These are phyloP conservation scores for Porites evermanni DNA, from an alignment of 92 coral and sea anemone species.

Conservation along the genomic window DNA sequence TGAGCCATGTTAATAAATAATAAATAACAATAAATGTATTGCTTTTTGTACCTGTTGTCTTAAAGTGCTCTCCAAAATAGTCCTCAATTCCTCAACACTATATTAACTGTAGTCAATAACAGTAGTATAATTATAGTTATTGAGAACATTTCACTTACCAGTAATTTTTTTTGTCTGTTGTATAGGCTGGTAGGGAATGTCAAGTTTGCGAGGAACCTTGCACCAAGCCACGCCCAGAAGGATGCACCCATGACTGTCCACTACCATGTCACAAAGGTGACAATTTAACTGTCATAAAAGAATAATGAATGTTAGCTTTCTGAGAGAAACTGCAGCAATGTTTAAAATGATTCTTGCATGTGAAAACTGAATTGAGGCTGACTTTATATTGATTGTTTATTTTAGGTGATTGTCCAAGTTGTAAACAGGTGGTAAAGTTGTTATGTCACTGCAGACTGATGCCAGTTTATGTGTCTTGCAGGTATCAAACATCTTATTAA, in stretches of 20 bases:
- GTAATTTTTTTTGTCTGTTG: too few species aligned
- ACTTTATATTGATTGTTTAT: neutral
- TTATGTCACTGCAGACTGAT: conserved; percentile 88
- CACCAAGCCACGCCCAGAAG: conserved; percentile 80
- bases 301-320: neutral
- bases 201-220: conserved; percentile 91
- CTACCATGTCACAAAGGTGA: conserved; percentile 92
- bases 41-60: too few species aligned
- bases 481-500: conserved; percentile 40
- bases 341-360: too few species aligned
- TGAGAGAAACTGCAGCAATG: too few species aligned
- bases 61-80: too few species aligned
- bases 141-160: too few species aligned
- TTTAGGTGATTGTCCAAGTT: conserved; percentile 78
- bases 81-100: too few species aligned
- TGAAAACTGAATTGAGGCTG: too few species aligned
- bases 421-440: conserved; percentile 87
- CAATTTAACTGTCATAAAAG: neutral
- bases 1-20: too few species aligned
- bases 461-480: conserved; percentile 86
- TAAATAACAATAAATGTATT: too few species aligned
- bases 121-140: too few species aligned
- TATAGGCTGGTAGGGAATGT: conserved; percentile 90
- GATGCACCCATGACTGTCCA: conserved; percentile 84
- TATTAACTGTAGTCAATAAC: neutral